phyloP scores from a whole-genome alignment of 64 coral and sea anemone genomes.

The Montipora sp. region DNA sequence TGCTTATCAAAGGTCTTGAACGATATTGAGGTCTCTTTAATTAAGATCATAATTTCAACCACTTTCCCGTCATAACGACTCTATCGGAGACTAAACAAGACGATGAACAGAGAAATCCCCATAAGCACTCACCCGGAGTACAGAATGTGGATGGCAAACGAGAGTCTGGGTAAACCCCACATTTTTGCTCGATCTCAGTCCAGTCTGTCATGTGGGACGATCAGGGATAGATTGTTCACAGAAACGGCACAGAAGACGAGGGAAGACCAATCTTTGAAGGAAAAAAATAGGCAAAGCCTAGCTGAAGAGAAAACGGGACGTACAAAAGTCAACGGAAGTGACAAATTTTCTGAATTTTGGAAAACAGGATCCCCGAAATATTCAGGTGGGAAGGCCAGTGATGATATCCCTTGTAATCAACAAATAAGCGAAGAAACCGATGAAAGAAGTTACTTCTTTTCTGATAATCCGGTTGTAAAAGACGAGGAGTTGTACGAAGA shows the following conservation, averaged over 20 bases:
- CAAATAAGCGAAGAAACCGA: not conserved
- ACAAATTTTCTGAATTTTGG: slow-evolving; percentile 3
- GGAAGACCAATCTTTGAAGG: not conserved
- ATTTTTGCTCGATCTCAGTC: not conserved
- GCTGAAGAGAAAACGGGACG: not conserved
- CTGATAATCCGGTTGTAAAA: slow-evolving; percentile 27
- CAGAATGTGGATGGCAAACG: not conserved
- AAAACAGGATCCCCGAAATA: not conserved
- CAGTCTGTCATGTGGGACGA: slow-evolving; percentile 1
- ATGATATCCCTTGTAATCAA: not conserved
- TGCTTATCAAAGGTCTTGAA: not conserved
- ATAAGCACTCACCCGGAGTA: slow-evolving; percentile 42
- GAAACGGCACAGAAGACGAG: not conserved
- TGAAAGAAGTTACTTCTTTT: slow-evolving; percentile 28
- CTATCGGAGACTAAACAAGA: not conserved
- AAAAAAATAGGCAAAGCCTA: not conserved
- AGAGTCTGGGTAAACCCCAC: slow-evolving; percentile 32
- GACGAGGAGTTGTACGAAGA: slow-evolving; percentile 24
- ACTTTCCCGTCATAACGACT: not conserved
- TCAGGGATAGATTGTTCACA: not conserved
- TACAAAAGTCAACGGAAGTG: not conserved
- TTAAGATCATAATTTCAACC: not conserved
- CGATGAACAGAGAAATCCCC: slow-evolving; percentile 45
- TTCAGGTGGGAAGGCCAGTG: not conserved
- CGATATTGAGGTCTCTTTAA: not conserved